Evolutionary conservation across 2,797 vertebrate species (phyloP).

Genomic region (Muraenolepis orangiensis): DNA sequence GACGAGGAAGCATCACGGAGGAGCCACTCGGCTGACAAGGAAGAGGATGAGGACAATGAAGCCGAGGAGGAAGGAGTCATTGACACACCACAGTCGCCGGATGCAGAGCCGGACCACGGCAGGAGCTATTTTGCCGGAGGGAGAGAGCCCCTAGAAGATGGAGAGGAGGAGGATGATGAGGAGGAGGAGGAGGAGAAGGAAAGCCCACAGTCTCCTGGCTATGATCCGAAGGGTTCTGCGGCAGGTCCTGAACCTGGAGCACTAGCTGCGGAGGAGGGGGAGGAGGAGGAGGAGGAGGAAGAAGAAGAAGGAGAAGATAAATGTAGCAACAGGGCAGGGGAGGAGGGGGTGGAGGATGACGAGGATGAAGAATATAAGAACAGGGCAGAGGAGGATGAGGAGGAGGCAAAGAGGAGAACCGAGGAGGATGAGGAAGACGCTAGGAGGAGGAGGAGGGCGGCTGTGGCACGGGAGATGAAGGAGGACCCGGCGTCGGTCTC

Average conservation of each 20-base stretch:
- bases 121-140: slow-evolving; percentile 32
- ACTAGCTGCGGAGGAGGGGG: slow-evolving; percentile 63
- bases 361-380: slow-evolving; percentile 62
- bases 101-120: slow-evolving; percentile 75
- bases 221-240: background rate
- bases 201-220: background rate
- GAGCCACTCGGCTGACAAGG: slow-evolving; percentile 14
- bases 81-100: slow-evolving; percentile 80
- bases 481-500: slow-evolving; percentile 90
- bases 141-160: slow-evolving; percentile 53
- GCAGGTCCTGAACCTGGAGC: background rate
- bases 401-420: slow-evolving; percentile 54
- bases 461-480: slow-evolving; percentile 78
- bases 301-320: slow-evolving; percentile 12
- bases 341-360: slow-evolving; percentile 70
- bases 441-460: slow-evolving; percentile 57
- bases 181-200: slow-evolving; percentile 15
- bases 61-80: slow-evolving; percentile 65
- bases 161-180: slow-evolving; percentile 60
- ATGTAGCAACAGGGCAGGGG: slow-evolving; percentile 16
- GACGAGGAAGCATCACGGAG: slow-evolving; percentile 43
- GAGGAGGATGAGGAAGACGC: slow-evolving; percentile 65
- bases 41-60: slow-evolving; percentile 38
- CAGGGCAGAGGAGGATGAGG: slow-evolving; percentile 74
- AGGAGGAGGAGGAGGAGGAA: slow-evolving; percentile 57